Conservation (phyloP, 1,140 invertebrate genomes). For the Dendroctonus valens region DNA sequence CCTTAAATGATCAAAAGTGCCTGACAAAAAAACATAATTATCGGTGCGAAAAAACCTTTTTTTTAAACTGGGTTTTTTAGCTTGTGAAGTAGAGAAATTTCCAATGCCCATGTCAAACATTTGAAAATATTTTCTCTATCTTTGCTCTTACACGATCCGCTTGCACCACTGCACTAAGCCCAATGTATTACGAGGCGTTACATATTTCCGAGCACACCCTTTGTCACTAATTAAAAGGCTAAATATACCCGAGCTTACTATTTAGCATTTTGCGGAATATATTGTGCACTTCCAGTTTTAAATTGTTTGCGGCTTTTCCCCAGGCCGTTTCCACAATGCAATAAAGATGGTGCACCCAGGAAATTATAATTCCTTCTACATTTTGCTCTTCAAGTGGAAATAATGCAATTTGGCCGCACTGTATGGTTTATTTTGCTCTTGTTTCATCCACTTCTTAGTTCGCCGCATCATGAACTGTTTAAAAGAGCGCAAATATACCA, state of each 20-base stretch:
- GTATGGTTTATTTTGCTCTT: too few species aligned
- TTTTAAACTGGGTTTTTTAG: too few species aligned
- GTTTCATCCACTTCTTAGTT: too few species aligned
- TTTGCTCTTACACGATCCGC: too few species aligned
- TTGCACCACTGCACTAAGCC: conserved; percentile 2
- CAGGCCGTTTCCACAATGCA: conserved; percentile 13
- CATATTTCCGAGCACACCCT: conserved; percentile 30
- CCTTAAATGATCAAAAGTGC: too few species aligned
- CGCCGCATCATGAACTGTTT: too few species aligned
- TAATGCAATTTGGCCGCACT: conserved; percentile 13
- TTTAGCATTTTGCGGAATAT: conserved; percentile 29
- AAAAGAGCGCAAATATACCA: too few species aligned
- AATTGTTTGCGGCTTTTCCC: conserved; percentile 27
- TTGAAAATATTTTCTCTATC: too few species aligned
- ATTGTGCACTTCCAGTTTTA: conserved; percentile 20
- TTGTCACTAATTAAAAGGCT: conserved; percentile 35
- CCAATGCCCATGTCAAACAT: too few species aligned
- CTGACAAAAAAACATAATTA: too few species aligned
- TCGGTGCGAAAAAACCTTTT: too few species aligned
- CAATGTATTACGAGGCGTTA: conserved; percentile 16
- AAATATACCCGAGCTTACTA: conserved; percentile 29
- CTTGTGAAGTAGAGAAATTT: too few species aligned
- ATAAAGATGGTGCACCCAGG: conserved; percentile 13
- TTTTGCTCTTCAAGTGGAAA: conserved; percentile 11
- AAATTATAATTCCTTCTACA: conserved; percentile 27